Conservation (phyloP, 2,113 vertebrate species). For the Dolichallabes microphthalmus region DNA sequence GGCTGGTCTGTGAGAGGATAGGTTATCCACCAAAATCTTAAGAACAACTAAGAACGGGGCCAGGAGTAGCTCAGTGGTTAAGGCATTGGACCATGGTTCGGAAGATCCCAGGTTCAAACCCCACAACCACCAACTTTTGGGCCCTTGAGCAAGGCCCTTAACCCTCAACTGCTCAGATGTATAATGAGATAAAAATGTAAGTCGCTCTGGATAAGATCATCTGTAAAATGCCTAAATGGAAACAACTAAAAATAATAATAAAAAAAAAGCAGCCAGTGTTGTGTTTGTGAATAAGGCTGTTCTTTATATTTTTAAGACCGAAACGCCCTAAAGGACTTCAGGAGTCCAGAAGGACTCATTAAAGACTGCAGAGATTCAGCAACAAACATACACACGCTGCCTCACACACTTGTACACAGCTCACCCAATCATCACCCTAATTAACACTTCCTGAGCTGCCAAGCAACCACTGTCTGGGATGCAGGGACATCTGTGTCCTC, state of each 20-base stretch:
- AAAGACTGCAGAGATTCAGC: background rate
- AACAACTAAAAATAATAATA: background rate
- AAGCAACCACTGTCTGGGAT: constrained; percentile 68
- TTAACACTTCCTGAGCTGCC: constrained; percentile 64
- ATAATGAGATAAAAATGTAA: too few species aligned
- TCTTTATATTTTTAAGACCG: constrained; percentile 6
- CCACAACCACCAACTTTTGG: too few species aligned
- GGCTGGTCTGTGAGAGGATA: background rate
- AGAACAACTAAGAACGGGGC: background rate
- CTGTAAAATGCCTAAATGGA: too few species aligned
- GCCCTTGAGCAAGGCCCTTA: too few species aligned
- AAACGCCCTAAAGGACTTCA: constrained; percentile 26
- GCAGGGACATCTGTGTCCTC: constrained; percentile 57
- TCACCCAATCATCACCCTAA: constrained; percentile 52
- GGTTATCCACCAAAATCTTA: background rate
- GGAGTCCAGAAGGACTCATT: constrained; percentile 23
- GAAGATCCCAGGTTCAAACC: too few species aligned
- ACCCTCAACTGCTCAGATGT: too few species aligned
- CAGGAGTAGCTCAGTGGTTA: too few species aligned
- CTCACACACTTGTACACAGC: constrained; percentile 8
- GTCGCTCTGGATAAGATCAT: too few species aligned
- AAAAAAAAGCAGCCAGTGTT: constrained; percentile 4
- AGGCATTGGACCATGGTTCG: too few species aligned
- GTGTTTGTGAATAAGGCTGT: background rate
- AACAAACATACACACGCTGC: constrained; percentile 16